A percentile compares a stretch with the other conserved stretches of the same genome.
phyloP scores from a whole-genome alignment of 2,797 vertebrate genomes.

The Amphiprion clarkii region DNA sequence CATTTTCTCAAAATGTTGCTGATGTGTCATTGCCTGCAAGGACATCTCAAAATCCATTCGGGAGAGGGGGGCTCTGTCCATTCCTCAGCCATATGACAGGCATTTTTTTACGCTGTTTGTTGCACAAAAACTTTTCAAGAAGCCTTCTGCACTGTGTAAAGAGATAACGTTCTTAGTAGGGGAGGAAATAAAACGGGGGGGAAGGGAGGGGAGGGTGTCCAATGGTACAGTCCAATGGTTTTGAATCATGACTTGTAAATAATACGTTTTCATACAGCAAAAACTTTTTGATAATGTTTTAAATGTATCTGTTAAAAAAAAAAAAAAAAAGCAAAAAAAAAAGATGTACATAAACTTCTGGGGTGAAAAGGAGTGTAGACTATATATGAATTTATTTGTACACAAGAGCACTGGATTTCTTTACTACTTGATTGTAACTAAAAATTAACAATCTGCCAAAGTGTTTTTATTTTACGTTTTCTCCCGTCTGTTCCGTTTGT shows the following conservation, averaged over 20 bases:
- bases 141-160: slow-evolving; percentile 92
- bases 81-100: slow-evolving; percentile 78
- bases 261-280: slow-evolving; percentile 88
- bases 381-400: slow-evolving; percentile 89
- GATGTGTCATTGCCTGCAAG: slow-evolving; percentile 61
- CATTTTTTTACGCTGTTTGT: slow-evolving; percentile 88
- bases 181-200: slow-evolving; percentile 35
- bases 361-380: slow-evolving; percentile 83
- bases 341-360: slow-evolving; percentile 84
- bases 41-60: slow-evolving; percentile 50
- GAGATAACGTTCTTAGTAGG: slow-evolving; percentile 76
- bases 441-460: slow-evolving; percentile 91
- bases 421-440: slow-evolving; percentile 92
- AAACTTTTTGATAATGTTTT: slow-evolving; percentile 90
- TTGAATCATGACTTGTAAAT: slow-evolving; percentile 89
- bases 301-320: slow-evolving; percentile 87
- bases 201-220: slow-evolving; percentile 34
- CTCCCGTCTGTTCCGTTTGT: slow-evolving; percentile 56
- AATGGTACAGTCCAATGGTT: slow-evolving; percentile 80
- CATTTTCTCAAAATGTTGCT: slow-evolving; percentile 51
- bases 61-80: slow-evolving; percentile 62
- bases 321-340: not conserved
- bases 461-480: slow-evolving; percentile 82
- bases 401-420: slow-evolving; percentile 89
- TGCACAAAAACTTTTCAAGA: slow-evolving; percentile 89